A percentile compares a stretch with the other conserved stretches of the same genome.
Evolutionary conservation across 2,113 vertebrate genomes (phyloP).

Genomic region (Megaptera novaeangliae): DNA sequence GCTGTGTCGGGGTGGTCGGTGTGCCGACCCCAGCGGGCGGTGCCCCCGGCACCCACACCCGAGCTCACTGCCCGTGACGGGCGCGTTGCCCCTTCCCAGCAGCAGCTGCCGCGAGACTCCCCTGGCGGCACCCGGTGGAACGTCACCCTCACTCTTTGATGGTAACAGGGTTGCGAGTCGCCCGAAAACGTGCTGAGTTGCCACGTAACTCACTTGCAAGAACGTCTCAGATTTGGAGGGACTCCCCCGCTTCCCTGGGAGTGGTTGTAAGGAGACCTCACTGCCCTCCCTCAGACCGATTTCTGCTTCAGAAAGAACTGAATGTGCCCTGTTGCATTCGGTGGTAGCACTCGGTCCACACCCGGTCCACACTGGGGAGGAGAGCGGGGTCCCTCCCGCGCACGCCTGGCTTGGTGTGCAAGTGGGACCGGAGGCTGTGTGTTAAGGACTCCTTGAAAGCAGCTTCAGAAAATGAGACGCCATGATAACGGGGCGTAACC

Average conservation of each 20-base stretch:
- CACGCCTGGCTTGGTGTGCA: constrained; percentile 4
- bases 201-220: not conserved
- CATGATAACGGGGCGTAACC: not conserved
- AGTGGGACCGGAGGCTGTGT: not conserved
- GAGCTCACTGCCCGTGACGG: constrained; percentile 27
- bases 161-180: not conserved
- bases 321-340: constrained; percentile 1
- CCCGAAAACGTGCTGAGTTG: not conserved
- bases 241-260: not conserved
- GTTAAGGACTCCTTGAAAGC: not conserved
- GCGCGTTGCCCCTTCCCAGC: constrained; percentile 66
- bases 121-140: not conserved
- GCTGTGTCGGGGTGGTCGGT: constrained; percentile 17
- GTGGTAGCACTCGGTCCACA: constrained; percentile 18
- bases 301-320: constrained; percentile 68
- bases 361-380: constrained; percentile 42
- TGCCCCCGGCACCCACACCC: not conserved
- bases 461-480: not conserved
- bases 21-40: not conserved
- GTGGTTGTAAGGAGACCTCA: constrained; percentile 25
- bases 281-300: constrained; percentile 36
- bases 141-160: not conserved
- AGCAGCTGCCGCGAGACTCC: constrained; percentile 36
- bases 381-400: constrained; percentile 13
- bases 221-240: not conserved